Conservation (phyloP, 2,797 vertebrate genomes). For the Darevskia mixta region DNA sequence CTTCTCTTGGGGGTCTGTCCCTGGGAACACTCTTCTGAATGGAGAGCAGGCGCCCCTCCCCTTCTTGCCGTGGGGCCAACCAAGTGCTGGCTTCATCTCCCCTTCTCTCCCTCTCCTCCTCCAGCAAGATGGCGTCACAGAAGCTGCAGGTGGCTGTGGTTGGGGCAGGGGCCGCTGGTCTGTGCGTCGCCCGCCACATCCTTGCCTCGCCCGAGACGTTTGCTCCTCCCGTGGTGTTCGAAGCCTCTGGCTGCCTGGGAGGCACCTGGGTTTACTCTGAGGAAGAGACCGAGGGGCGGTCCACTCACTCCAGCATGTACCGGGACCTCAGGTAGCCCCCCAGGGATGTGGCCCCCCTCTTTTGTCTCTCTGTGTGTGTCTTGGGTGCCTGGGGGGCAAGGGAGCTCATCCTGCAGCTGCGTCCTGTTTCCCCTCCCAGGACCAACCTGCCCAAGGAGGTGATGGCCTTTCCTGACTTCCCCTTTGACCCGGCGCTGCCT, state of each 20-base stretch:
- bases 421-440: constrained; percentile 60
- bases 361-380: not conserved
- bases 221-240: constrained; percentile 80
- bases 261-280: constrained; percentile 87
- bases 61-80: too few species aligned
- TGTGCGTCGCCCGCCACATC: constrained; percentile 83
- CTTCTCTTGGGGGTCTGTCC: too few species aligned
- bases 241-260: constrained; percentile 74
- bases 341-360: rapidly evolving
- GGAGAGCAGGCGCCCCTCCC: too few species aligned
- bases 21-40: too few species aligned
- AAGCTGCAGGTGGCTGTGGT: constrained; percentile 80
- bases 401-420: not conserved
- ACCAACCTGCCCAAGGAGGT: constrained; percentile 89
- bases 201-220: constrained; percentile 73
- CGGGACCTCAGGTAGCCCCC: constrained; percentile 78
- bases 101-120: too few species aligned
- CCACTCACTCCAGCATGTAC: constrained; percentile 86
- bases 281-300: constrained; percentile 37
- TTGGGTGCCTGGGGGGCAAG: too few species aligned
- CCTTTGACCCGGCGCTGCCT: constrained; percentile 78
- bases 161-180: constrained; percentile 82
- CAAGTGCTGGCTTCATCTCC: too few species aligned
- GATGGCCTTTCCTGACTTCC: constrained; percentile 87
- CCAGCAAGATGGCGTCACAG: not conserved